Percentiles rank a stretch among this genome's conserved stretches.
Conservation (phyloP, 2,113 vertebrate species). For the Corvus hawaiiensis region DNA sequence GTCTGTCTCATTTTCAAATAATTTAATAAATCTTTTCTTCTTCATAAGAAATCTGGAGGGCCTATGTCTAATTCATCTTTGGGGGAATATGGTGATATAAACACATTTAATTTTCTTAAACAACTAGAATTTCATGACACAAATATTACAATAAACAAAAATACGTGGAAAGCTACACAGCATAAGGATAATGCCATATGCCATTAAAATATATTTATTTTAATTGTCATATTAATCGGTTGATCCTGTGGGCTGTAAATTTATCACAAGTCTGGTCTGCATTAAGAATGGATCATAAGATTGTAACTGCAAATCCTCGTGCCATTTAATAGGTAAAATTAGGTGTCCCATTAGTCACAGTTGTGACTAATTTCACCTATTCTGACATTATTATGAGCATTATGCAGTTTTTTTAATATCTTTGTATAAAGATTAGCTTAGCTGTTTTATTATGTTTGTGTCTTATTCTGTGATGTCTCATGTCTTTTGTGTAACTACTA, state of each 20-base stretch:
- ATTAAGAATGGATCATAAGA: background rate
- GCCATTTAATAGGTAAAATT: background rate
- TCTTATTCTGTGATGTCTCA: background rate
- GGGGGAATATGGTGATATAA: background rate
- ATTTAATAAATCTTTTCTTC: background rate
- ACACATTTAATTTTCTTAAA: background rate
- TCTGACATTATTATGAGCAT: background rate
- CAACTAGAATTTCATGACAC: background rate
- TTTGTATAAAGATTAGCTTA: background rate
- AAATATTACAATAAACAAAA: background rate
- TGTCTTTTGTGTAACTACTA: background rate
- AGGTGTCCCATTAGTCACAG: background rate
- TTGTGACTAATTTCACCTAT: constrained; percentile 13
- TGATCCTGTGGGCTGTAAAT: background rate
- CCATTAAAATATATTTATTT: constrained; percentile 10
- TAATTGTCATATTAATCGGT: background rate
- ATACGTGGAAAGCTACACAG: background rate
- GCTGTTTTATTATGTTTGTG: background rate
- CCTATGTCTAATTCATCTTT: background rate
- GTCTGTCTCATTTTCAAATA: background rate
- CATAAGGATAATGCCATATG: background rate
- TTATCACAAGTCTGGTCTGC: background rate
- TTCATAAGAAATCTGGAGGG: background rate
- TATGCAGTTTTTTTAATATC: background rate
- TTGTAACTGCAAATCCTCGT: background rate